Percentiles rank a stretch among this genome's conserved stretches.
Evolutionary conservation across 2,113 vertebrate species (phyloP).

Genomic region (Pundamilia nyererei): DNA sequence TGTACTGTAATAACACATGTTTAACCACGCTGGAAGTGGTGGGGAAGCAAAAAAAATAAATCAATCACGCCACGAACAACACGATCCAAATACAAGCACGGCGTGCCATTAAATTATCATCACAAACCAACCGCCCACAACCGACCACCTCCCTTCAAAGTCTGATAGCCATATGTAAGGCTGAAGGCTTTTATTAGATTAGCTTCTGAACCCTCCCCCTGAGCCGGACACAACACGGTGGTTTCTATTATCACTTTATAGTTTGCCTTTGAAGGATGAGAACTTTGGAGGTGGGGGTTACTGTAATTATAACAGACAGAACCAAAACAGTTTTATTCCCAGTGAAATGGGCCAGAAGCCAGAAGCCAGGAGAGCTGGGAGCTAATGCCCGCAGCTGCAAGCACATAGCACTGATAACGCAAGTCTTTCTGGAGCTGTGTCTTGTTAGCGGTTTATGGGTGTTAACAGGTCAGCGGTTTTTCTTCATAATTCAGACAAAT

Average conservation of each 20-base stretch:
- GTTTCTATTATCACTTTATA: constrained; percentile 30
- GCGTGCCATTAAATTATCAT: neutral
- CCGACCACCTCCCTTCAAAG: neutral
- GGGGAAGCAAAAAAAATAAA: neutral
- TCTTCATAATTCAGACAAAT: neutral
- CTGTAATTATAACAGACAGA: constrained; percentile 27
- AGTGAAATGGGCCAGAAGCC: constrained; percentile 9
- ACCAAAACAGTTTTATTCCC: constrained; percentile 35
- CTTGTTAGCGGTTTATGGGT: neutral
- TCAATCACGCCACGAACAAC: neutral
- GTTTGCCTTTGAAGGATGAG: constrained; percentile 13
- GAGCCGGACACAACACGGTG: constrained; percentile 14
- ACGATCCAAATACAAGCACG: neutral
- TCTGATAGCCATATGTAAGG: neutral
- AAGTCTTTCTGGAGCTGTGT: neutral
- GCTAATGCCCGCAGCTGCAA: neutral
- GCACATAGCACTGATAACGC: neutral
- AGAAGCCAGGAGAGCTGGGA: neutral
- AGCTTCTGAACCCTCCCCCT: constrained; percentile 34
- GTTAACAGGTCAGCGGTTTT: neutral
- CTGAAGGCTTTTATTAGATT: constrained; percentile 46
- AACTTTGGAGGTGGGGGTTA: neutral
- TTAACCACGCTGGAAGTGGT: neutral
- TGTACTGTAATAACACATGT: neutral
- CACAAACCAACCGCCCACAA: constrained; percentile 2